Conservation (phyloP, 2,888 invertebrate genomes). For the Microchrysa polita region DNA sequence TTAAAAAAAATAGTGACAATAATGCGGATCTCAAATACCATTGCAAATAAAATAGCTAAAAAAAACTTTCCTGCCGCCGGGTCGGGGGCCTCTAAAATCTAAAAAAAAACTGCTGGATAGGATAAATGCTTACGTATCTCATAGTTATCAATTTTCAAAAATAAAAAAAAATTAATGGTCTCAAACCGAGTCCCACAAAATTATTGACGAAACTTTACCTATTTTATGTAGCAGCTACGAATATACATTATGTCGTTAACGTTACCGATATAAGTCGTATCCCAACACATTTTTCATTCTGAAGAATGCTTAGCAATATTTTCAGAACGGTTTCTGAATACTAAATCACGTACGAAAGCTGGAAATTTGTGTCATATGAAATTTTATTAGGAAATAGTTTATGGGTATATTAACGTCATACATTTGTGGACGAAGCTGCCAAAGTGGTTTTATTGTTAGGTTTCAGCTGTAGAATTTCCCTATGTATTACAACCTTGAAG, state of each 20-base stretch:
- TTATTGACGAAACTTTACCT: background rate
- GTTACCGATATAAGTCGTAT: background rate
- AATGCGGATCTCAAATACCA: no score
- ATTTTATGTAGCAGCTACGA: background rate
- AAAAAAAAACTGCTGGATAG: no score
- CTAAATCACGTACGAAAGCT: slow-evolving; percentile 33
- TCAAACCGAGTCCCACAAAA: background rate
- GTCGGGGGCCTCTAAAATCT: no score
- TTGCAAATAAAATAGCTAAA: no score
- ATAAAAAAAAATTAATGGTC: background rate
- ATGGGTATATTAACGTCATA: slow-evolving; percentile 22
- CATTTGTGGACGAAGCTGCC: background rate
- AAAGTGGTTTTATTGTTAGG: no score
- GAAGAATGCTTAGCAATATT: background rate
- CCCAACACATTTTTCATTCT: background rate
- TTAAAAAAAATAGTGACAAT: no score
- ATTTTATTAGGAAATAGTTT: slow-evolving; percentile 38
- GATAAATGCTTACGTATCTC: no score
- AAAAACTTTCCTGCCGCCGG: no score
- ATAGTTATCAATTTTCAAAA: no score
- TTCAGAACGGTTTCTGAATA: slow-evolving; percentile 21
- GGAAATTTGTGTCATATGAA: slow-evolving; percentile 25
- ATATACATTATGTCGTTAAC: background rate
- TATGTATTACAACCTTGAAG: no score
- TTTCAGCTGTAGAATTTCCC: no score